Evolutionary conservation across 2,888 invertebrate species (phyloP).

Genomic region (Stenolophus ochropezus): DNA sequence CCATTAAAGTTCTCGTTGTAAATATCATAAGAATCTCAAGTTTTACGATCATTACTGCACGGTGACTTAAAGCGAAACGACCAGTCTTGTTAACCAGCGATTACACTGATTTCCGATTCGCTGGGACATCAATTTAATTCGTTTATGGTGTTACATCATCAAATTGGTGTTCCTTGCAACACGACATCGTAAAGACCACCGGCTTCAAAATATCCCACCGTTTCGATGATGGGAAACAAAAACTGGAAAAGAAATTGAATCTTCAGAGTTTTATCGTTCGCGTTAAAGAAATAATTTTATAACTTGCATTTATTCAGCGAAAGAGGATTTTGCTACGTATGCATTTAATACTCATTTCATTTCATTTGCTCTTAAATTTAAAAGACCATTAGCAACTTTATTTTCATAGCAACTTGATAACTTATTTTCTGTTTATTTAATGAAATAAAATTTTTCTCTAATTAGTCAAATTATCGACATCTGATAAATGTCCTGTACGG

Average conservation of each 20-base stretch:
- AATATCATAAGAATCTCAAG: slow-evolving; percentile 21
- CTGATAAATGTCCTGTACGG: no score
- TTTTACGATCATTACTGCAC: slow-evolving; percentile 28
- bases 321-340: background rate
- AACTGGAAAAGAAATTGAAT: slow-evolving; percentile 47
- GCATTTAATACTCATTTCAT: slow-evolving; percentile 7
- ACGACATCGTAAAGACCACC: slow-evolving; percentile 1
- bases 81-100: background rate
- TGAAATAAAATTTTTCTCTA: background rate
- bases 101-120: slow-evolving; percentile 6
- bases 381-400: background rate
- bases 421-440: background rate
- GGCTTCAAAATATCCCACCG: background rate
- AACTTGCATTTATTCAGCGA: slow-evolving; percentile 35
- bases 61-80: slow-evolving; percentile 7
- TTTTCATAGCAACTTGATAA: background rate
- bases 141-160: background rate
- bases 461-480: no score
- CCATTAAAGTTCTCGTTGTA: slow-evolving; percentile 30
- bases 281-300: slow-evolving; percentile 40
- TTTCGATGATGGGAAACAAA: background rate
- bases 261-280: slow-evolving; percentile 23
- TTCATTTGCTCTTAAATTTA: slow-evolving; percentile 17
- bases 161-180: background rate
- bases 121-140: slow-evolving; percentile 3